Evolutionary conservation across 2,797 vertebrate genomes (phyloP), one percentile per base, ranked within the genome.

Genomic region (Acipenser ruthenus): DNA sequence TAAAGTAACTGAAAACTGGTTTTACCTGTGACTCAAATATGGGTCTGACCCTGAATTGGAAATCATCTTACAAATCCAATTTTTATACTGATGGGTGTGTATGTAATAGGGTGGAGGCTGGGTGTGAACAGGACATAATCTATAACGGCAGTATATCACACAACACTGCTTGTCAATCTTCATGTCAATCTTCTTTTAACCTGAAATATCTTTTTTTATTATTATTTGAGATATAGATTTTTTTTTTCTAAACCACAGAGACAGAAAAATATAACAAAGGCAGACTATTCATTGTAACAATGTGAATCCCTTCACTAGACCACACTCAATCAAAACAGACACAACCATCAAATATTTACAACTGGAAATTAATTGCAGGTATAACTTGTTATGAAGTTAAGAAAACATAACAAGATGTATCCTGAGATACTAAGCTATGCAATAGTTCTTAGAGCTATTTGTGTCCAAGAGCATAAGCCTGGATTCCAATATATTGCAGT

Each of bases 321-420:
- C 59, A 73, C 74, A 84, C 79, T 80, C 83, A 83, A 80, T 84
- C 82, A 84, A 86, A 86, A 80, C 79, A 82, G 87, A 87, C 72
- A 89, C 84, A 83, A 80, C 75, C 62, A 74, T 77, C 81, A 84
- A 80, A 78, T 79, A 83, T 84, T 83, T 82, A 77, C 78, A 58
- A 65, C 71, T 79, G 75, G 78, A 67, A 66, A 81, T 81, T 69
- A 70, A 82, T 83, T 73, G 7, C 81, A 82, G 76, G 78, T 76
- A 72, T 69, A 78, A 87, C 84, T 77, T 77, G 74, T 82, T 83
- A 83, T 79, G 77, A 83, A 74, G 74, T 81, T 62, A 62, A 3
- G 60, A 13, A 62, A 62, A 13, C 11, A 48, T 62, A 62, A 62
- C 37, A 62, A 62, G 60, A 62, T 62, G 60, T 37, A 18, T 13